Conservation (phyloP, 2,888 invertebrate species). For the Rosalia funebris region DNA sequence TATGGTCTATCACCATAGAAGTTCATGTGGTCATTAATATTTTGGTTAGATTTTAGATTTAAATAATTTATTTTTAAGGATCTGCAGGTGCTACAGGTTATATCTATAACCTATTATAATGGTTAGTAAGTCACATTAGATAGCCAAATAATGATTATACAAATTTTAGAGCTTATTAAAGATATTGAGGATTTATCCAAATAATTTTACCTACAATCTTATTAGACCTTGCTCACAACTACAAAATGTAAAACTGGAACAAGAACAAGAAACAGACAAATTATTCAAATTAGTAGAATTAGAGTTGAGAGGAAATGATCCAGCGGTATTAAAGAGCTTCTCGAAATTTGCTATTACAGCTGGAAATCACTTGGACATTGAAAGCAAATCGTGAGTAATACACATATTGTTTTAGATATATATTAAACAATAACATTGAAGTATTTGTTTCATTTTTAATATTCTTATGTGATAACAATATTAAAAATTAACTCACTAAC, state of each 20-base stretch:
- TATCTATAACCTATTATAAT: too few relatives aligned
- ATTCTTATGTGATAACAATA: too few relatives aligned
- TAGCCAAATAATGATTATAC: too few relatives aligned
- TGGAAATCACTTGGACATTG: constrained; percentile 83
- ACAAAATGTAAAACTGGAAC: constrained; percentile 5
- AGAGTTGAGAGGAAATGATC: constrained; percentile 89
- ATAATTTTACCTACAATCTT: not conserved
- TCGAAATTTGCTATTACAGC: constrained; percentile 84
- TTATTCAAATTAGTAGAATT: constrained; percentile 85
- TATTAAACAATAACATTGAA: not conserved
- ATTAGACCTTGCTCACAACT: constrained; percentile 10
- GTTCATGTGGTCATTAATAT: too few relatives aligned
- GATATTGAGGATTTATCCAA: not conserved
- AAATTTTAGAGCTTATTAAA: constrained; percentile 2
- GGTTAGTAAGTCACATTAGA: too few relatives aligned
- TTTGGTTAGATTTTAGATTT: too few relatives aligned
- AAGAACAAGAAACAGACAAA: constrained; percentile 71
- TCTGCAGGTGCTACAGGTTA: too few relatives aligned
- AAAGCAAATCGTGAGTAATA: constrained; percentile 73
- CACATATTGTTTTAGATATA: not conserved
- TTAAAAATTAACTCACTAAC: too few relatives aligned
- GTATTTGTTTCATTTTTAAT: too few relatives aligned
- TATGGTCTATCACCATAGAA: too few relatives aligned
- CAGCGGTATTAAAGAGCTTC: constrained; percentile 88
- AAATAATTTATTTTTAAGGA: too few relatives aligned